Conservation (phyloP, 2,797 vertebrate species). For the Rhinatrema bivittatum region DNA sequence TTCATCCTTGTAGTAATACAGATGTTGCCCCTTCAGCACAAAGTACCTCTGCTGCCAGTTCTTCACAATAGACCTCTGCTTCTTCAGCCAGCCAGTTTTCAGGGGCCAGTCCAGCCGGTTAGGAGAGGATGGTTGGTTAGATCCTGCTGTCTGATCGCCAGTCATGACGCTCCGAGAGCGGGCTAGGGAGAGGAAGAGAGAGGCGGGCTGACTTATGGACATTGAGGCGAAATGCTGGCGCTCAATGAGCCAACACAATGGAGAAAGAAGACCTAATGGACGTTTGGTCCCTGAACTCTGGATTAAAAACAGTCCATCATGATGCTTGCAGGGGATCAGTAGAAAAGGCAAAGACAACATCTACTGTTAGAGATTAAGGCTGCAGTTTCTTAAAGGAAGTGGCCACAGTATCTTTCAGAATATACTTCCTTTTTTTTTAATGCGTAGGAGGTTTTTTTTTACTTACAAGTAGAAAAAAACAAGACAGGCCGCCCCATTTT, state of each 20-base stretch:
- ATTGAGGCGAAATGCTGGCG: background rate
- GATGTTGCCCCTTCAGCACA: slow-evolving; percentile 73
- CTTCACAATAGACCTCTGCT: slow-evolving; percentile 86
- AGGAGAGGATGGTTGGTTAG: slow-evolving; percentile 22
- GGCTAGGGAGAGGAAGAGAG: slow-evolving; percentile 48
- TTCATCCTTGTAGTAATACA: slow-evolving; percentile 89
- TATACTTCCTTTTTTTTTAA: slow-evolving; percentile 59
- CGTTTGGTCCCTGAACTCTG: too few species aligned
- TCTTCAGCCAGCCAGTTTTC: slow-evolving; percentile 89
- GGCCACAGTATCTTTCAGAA: slow-evolving; percentile 49
- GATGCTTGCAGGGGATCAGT: background rate
- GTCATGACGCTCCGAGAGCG: slow-evolving; percentile 83
- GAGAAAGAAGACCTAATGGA: background rate
- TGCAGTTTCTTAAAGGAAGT: slow-evolving; percentile 48
- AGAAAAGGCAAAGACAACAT: background rate
- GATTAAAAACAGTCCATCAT: fast-evolving
- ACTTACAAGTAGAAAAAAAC: slow-evolving; percentile 26
- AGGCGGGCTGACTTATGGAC: background rate
- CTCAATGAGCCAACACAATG: too few species aligned
- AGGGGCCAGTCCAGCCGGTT: slow-evolving; percentile 71
- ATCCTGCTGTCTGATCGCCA: slow-evolving; percentile 46
- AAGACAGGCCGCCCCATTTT: too few species aligned
- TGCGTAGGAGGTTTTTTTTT: slow-evolving; percentile 50
- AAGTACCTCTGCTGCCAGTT: slow-evolving; percentile 93
- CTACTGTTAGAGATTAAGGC: background rate